Base-by-base conservation (phyloP, 2,113 vertebrate species). In the Myxocyprinus asiaticus region DNA sequence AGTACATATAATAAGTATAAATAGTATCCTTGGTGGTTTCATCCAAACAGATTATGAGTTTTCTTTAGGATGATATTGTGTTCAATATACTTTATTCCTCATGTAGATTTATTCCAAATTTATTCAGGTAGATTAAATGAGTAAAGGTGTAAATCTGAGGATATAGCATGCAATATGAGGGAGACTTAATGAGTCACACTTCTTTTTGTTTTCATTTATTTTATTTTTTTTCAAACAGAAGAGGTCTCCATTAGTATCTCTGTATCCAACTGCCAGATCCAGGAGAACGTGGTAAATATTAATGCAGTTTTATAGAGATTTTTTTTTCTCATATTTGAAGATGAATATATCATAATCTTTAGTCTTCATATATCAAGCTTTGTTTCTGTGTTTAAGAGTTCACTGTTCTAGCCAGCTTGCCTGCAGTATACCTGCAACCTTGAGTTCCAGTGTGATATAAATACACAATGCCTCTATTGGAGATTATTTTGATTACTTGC, bases 241-340 rank as follows among this genome's bases (percentile, higher is more conserved):
- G 95, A 98, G 80, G 87, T 98, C 82, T 97, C 96, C 77, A 88
- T 97, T 90, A 99, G 96, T 87, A 98, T 99, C 89, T 99, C 98
- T 4, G 97, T 99, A 78, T 98, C 97, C 85, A 98, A 99, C 89
- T 95, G 95, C 83, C 94, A 99, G 91, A 95, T 99, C 88, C 96
- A 97, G 87, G 97, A 99, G 92, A 99, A 99, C 14, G 97, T 99
- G 96, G 97, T 98, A 85, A 94, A 95, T 89, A 82, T 78, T 44
- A 43, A n/a, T n/a, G n/a, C n/a, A n/a, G n/a, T n/a, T n/a, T n/a
- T n/a, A n/a, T n/a, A n/a, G n/a, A 12, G 45, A 55, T 15, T 59
- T 15, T 33, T 14, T 11, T 51, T 51, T 9, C 50, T 51, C 50
- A 22, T 63, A n/a, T 67, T 67, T 48, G 2, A 22, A 74, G 4